Base-by-base conservation (phyloP, 2,113 vertebrate genomes). In the Tachysurus fulvidraco region DNA sequence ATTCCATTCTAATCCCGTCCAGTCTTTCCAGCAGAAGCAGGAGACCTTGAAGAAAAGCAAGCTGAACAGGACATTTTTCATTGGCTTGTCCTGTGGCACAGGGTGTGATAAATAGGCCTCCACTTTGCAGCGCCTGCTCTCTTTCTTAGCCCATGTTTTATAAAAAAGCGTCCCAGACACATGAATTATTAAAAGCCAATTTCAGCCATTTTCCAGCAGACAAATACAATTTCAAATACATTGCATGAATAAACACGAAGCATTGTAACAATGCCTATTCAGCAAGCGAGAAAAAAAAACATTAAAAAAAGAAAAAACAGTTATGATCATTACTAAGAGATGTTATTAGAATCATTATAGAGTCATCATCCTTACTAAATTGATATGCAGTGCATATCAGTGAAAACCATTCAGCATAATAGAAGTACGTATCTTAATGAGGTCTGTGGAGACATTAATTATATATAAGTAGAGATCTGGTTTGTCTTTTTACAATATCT, bases 171-270 rank as follows among this genome's bases (percentile, higher is more conserved):
- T 62, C 88, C 87, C 86, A 92, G 83, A 67, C 50, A 23, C 81
- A 91, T 94, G 86, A 93, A 94, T 95, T 92, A 94, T 94, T 93
- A 88, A 94, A 93, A 54, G 50, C 64, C 86, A 65, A 85, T 85
- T 81, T 67, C 60, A 86, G 89, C 86, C n/a, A 57, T 57, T 79
- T 79, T 85, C 81, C 81, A 60, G 82, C 76, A 67, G 76, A 74
- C 19, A 19, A 83, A 88, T n/a, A n/a, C 55, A 50, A 82, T 23
- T 36, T 83, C 83, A 76, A 85, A 90, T 87, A 91, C 86, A 87
- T 54, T 83, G 62, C 82, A 71, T 76, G 83, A 92, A 91, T 87
- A 91, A 86, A 90, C 54, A 85, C 84, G 65, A 69, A 74, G 28
- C 23, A 12, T 7, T 1, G 5, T 25, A 80, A 54, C 17, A 30